These are phyloP conservation scores for Scaptomyza reducta DNA, from an alignment of 2,888 invertebrate species.

Conservation along the genomic window DNA sequence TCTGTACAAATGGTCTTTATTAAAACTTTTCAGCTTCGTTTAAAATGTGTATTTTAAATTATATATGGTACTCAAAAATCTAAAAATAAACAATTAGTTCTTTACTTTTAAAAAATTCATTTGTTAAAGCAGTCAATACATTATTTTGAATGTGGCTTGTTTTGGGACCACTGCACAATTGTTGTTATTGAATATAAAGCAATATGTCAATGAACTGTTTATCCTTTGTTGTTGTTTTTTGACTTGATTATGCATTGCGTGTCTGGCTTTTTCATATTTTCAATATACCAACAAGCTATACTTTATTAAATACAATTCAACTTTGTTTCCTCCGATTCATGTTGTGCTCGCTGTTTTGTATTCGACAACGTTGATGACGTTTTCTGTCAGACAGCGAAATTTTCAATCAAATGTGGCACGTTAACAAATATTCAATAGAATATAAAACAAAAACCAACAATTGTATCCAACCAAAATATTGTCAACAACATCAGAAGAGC, in stretches of 20 bases:
- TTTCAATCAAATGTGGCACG: conserved; percentile 52
- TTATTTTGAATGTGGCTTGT: conserved; percentile 2
- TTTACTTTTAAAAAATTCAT: neutral
- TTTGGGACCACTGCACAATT: conserved; percentile 49
- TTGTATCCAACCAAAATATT: conserved; percentile 63
- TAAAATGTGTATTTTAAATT: too few relatives aligned
- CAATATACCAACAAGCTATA: conserved; percentile 22
- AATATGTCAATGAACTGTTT: conserved; percentile 70
- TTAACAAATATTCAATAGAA: conserved; percentile 62
- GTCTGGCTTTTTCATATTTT: conserved; percentile 55
- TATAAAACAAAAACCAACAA: conserved; percentile 29
- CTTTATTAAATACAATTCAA: conserved; percentile 43
- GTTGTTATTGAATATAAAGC: conserved; percentile 70
- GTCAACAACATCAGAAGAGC: conserved; percentile 50
- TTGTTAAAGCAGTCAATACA: neutral
- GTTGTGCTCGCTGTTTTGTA: conserved; percentile 46
- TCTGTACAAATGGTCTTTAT: too few relatives aligned
- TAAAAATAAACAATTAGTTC: neutral
- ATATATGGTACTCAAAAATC: neutral
- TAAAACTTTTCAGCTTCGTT: too few relatives aligned
- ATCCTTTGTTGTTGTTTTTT: conserved; percentile 33
- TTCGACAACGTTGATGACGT: conserved; percentile 52
- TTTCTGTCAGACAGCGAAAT: conserved; percentile 33
- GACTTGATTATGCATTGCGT: conserved; percentile 62
- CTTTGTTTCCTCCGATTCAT: conserved; percentile 46